These are phyloP conservation scores for Papilio helenus DNA, from an alignment of 1,140 invertebrate species.

Conservation along the genomic window DNA sequence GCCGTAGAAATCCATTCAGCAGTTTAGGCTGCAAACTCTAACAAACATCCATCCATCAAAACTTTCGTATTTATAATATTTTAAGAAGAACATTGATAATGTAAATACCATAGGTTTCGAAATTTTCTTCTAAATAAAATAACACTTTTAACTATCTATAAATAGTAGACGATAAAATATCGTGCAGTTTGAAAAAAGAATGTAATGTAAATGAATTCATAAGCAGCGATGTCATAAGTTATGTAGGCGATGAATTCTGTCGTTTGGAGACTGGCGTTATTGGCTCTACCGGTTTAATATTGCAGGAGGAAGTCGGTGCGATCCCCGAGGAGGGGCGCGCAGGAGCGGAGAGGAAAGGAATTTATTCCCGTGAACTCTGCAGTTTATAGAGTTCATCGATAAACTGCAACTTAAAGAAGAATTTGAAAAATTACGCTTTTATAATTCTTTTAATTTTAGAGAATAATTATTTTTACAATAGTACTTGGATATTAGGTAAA, in stretches of 20 bases:
- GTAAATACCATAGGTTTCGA: too few relatives aligned
- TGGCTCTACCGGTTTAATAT: not conserved
- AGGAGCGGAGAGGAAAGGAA: not conserved
- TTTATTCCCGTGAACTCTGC: not conserved
- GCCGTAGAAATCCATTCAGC: too few relatives aligned
- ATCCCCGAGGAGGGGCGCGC: not conserved
- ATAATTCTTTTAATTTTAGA: too few relatives aligned
- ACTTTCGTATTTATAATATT: too few relatives aligned
- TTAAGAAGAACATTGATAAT: too few relatives aligned
- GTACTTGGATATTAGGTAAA: too few relatives aligned
- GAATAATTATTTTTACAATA: too few relatives aligned
- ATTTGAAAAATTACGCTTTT: not conserved
- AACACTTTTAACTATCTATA: too few relatives aligned
- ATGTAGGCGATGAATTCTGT: not conserved
- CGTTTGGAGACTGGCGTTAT: not conserved
- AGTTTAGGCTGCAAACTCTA: too few relatives aligned
- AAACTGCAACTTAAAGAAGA: not conserved
- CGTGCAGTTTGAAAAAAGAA: not conserved
- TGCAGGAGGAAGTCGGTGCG: conserved; percentile 1
- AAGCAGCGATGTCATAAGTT: not conserved
- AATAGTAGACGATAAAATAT: not conserved
- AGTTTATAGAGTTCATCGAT: not conserved
- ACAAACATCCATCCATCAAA: too few relatives aligned
- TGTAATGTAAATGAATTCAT: not conserved
- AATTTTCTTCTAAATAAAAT: too few relatives aligned